Percentiles rank a stretch among this genome's conserved stretches.
These are phyloP conservation scores for roundworm (Caenorhabditis elegans) DNA, from an alignment of 1,140 invertebrate species.

Conservation along the genomic window DNA sequence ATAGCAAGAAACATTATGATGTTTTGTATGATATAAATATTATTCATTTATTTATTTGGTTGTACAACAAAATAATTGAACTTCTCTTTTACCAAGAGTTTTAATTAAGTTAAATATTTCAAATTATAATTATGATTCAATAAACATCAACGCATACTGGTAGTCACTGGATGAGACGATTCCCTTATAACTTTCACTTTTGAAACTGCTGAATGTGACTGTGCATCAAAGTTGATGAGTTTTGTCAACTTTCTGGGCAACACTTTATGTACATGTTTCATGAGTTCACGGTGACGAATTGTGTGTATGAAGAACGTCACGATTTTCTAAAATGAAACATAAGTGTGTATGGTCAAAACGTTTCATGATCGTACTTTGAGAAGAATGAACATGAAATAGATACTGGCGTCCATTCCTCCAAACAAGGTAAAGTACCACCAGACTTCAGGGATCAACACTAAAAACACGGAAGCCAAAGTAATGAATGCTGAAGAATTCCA, in stretches of 20 bases:
- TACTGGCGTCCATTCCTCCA: conserved; percentile 1
- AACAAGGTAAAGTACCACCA: neutral
- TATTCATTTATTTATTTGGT: too few species aligned
- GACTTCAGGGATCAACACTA: neutral
- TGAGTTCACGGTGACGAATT: neutral
- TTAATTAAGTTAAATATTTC: too few species aligned
- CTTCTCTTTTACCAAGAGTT: neutral
- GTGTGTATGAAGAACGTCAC: conserved; percentile 8
- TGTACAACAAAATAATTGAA: neutral
- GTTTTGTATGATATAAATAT: too few species aligned
- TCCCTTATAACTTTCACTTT: neutral
- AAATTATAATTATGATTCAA: too few species aligned
- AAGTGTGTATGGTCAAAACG: neutral
- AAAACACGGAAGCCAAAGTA: neutral
- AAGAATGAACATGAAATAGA: conserved; percentile 24
- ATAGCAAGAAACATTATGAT: too few species aligned
- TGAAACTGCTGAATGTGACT: neutral
- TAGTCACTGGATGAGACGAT: neutral
- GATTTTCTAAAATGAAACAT: neutral
- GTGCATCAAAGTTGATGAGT: neutral
- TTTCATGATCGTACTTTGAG: neutral
- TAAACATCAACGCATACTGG: neutral
- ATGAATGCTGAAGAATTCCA: neutral
- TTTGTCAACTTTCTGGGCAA: neutral
- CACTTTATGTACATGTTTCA: neutral